Evolutionary conservation across 2,888 invertebrate species (phyloP), one percentile per base, ranked within the genome.

Genomic region (Matsumyia berberina): DNA sequence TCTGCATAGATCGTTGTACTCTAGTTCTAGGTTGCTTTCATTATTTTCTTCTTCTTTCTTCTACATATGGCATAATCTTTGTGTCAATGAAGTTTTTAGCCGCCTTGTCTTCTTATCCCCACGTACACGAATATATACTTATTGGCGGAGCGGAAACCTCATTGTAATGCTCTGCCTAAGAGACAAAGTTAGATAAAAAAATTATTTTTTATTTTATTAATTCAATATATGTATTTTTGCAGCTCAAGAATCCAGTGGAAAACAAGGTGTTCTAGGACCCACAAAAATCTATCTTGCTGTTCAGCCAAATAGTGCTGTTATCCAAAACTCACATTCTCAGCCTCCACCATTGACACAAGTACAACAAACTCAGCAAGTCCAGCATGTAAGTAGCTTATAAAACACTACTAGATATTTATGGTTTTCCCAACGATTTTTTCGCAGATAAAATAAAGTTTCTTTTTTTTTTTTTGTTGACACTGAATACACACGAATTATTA

Each of bases 221-320:
- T 15, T 35, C 7, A 9, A 8, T n/a, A n/a, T n/a, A n/a, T n/a
- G 0, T 62, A 6, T 33, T 17, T 19, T 70, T 92, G 91, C 72
- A 92, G 96, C 96, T 29, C 97, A 97, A 95, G 96, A 96, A 88
- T 95, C 96, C 4, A 96, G 96, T 15, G 97, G 96, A 44, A 96
- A 96, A 90, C 95, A 96, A 90, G 96, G 96, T 46, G 96, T 96
- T 88, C 91, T 97, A 83, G 97, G 96, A 2, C 97, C 97, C 8
- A 95, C 96, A 8, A 97, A 96, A 92, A 96, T 97, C 89, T 97
- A 96, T 90, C 92, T 97, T 78, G 96, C 96, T 0, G 96, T 97
- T 67, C 96, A 96, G 89, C 96, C 97, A n/a, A 92, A 94, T 62
- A 90, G 87, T 79, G 80, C 88, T 9, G 91, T 87, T 35, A 70